Evolutionary conservation across 2,888 invertebrate genomes (phyloP).

Genomic region (Chrysolina oricalcia): DNA sequence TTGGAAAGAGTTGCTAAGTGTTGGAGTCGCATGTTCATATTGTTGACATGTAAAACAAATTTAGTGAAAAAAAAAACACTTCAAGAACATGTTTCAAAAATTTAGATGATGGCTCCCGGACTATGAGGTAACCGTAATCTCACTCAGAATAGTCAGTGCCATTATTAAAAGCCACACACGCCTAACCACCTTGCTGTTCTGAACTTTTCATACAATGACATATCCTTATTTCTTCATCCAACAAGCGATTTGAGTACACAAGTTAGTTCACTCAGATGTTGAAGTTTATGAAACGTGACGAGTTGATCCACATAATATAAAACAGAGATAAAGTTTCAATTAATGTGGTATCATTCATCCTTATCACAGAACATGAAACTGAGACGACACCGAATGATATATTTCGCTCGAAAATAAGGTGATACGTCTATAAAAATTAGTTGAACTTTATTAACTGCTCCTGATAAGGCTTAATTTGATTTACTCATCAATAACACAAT

Average conservation of each 20-base stretch:
- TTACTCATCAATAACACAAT: slow-evolving; percentile 30
- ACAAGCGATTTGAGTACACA: not conserved
- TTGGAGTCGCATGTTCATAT: no score
- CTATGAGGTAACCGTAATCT: no score
- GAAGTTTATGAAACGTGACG: not conserved
- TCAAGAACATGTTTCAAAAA: no score
- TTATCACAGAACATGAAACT: slow-evolving; percentile 16
- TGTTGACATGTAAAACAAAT: no score
- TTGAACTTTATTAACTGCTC: slow-evolving; percentile 40
- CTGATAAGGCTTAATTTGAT: slow-evolving; percentile 43
- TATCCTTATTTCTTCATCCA: no score
- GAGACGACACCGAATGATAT: slow-evolving; percentile 25
- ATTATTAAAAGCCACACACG: no score
- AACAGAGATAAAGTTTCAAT: slow-evolving; percentile 15
- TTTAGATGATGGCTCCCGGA: no score
- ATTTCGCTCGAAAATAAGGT: slow-evolving; percentile 33
- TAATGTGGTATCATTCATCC: slow-evolving; percentile 1
- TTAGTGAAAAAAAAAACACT: no score
- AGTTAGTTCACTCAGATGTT: not conserved
- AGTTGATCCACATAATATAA: not conserved
- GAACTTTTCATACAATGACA: no score
- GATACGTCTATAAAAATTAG: slow-evolving; percentile 50
- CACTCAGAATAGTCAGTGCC: no score
- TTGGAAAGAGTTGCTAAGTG: no score
- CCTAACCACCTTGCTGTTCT: no score